Evolutionary conservation across 2,797 vertebrate genomes (phyloP), one percentile per base, ranked within the genome.

Genomic region (Spinus olivaceus): DNA sequence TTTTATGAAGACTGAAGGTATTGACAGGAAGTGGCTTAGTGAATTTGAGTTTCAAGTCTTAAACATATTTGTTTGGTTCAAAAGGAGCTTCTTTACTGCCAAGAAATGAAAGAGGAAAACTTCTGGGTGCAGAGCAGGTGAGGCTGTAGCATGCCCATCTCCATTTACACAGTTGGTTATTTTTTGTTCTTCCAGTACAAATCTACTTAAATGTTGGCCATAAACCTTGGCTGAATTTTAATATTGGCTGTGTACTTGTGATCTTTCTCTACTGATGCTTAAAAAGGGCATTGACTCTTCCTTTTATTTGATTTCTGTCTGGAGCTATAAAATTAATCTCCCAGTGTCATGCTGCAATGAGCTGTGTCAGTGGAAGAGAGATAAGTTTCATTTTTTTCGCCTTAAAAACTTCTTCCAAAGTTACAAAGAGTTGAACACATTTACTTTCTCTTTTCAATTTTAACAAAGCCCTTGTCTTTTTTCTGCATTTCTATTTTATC

Each of bases 401-500:
- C 44, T 81, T 90, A 79, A 92, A 92, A 96, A 96, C 92, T 96
- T 94, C 64, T 73, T 80, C 73, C 56, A 92, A 97, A 92, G 79
- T 96, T 97, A 86, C 82, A 95, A 95, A 79, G 92, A 94, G 54
- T 94, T 96, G 93, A 92, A 78, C 61, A 90, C 90, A 83, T 96
- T 96, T 86, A 73, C 92, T 95, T 92, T 91, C 80, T 88, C 90
- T 65, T 96, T 95, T 96, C 79, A 80, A 4, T 93, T 95, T 87
- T 82, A 95, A 96, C 95, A 96, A 97, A 96, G 86, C 67, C 39
- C 66, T 91, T 65, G 84, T 95, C 92, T 88, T 95, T 92, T 90
- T 88, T 74, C 74, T 92, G 77, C 60, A 56, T 97, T 96, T 96
- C 87, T 96, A 91, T 96, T 96, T 96, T 96, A 96, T 97, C 96